A percentile compares a stretch with the other conserved stretches of the same genome.
These are phyloP conservation scores for Drosophila pullipes DNA, from an alignment of 2,888 invertebrate species.

Conservation along the genomic window DNA sequence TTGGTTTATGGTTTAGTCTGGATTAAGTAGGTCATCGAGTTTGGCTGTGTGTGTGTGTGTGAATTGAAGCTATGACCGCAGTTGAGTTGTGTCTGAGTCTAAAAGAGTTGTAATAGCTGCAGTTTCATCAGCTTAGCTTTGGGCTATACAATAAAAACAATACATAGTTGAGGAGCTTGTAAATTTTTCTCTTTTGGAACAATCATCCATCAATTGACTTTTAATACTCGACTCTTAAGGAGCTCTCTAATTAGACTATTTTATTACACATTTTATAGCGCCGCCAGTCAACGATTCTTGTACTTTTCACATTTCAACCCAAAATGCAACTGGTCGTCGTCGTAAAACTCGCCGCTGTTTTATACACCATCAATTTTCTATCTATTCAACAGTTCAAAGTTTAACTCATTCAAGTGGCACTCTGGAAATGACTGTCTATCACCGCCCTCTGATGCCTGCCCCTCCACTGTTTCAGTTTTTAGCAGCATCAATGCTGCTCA, in stretches of 20 bases:
- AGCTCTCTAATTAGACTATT: constrained; percentile 59
- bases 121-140: constrained; percentile 17
- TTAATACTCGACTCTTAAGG: constrained; percentile 31
- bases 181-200: neutral
- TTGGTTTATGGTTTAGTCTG: constrained; percentile 55
- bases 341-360: constrained; percentile 36
- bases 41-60: constrained; percentile 25
- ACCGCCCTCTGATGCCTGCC: constrained; percentile 30
- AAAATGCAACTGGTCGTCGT: constrained; percentile 45
- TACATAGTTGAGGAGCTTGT: neutral
- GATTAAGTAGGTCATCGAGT: constrained; percentile 69
- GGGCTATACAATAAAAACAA: constrained; percentile 1
- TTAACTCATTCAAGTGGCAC: constrained; percentile 70
- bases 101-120: constrained; percentile 15
- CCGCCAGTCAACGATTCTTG: constrained; percentile 18
- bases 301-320: constrained; percentile 4
- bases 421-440: constrained; percentile 65
- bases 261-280: constrained; percentile 57
- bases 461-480: neutral
- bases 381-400: constrained; percentile 72
- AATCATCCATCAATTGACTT: constrained; percentile 39
- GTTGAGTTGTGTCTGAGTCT: constrained; percentile 7
- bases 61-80: constrained; percentile 28
- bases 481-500: constrained; percentile 39
- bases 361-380: constrained; percentile 22